These are phyloP conservation scores for Ophioninae sp. DNA, from an alignment of 2,888 invertebrate species.

Conservation along the genomic window DNA sequence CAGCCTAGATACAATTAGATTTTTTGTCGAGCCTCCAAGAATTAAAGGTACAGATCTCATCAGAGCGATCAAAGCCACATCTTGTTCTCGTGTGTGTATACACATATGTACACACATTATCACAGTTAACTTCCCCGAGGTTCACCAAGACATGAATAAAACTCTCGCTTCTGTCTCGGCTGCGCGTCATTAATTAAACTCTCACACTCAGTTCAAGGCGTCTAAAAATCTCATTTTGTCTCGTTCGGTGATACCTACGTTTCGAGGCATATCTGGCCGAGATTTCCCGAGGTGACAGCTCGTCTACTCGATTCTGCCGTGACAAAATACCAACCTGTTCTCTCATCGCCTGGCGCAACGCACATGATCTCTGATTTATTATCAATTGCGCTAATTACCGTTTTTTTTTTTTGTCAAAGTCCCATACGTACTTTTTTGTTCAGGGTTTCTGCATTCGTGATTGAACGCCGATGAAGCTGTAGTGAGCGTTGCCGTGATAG, in stretches of 20 bases:
- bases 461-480: not conserved
- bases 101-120: conserved; percentile 6
- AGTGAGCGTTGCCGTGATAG: not conserved
- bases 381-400: conserved; percentile 23
- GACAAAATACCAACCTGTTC: conserved; percentile 29
- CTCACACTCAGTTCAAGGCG: conserved; percentile 41
- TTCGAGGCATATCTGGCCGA: conserved; percentile 20
- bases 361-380: conserved; percentile 14
- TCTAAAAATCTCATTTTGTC: conserved; percentile 52
- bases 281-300: conserved; percentile 29
- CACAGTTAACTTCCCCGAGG: conserved; percentile 27
- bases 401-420: conserved; percentile 1
- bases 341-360: conserved; percentile 9
- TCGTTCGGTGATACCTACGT: conserved; percentile 11
- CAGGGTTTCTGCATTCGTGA: no score
- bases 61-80: conserved; percentile 7
- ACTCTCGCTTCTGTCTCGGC: conserved; percentile 49
- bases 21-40: conserved; percentile 41
- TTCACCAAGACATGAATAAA: conserved; percentile 59
- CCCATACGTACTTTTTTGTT: not conserved
- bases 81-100: conserved; percentile 4
- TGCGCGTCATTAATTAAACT: conserved; percentile 61
- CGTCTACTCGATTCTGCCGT: conserved; percentile 2
- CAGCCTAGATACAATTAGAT: conserved; percentile 32
- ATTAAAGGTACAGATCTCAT: conserved; percentile 15